Percentiles rank a stretch among this genome's conserved stretches.
Evolutionary conservation across 2,113 vertebrate species (phyloP).

Genomic region (Gallinago paraguaiae): DNA sequence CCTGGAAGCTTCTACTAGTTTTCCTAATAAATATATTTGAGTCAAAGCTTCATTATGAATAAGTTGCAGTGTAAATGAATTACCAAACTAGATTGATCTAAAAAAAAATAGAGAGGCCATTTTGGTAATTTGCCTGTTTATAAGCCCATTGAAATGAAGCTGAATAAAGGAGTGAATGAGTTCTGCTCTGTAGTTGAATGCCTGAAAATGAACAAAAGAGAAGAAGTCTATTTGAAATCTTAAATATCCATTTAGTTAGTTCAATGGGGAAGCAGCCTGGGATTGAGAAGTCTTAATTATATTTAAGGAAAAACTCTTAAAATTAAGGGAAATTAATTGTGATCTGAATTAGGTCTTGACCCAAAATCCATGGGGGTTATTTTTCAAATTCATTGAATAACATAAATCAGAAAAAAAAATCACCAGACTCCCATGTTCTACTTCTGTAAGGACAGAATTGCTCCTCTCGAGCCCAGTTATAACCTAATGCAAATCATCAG

Average conservation of each 20-base stretch:
- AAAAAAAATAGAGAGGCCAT: neutral
- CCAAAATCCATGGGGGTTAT: constrained; percentile 11
- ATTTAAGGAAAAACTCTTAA: constrained; percentile 5
- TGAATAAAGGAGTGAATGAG: neutral
- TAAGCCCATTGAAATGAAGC: constrained; percentile 34
- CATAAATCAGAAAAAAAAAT: neutral
- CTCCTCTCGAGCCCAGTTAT: neutral
- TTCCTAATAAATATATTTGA: constrained; percentile 44
- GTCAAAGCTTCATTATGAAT: constrained; percentile 12
- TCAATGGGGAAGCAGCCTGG: neutral
- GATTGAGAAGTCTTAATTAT: neutral
- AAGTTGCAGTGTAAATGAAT: constrained; percentile 2
- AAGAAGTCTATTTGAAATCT: neutral
- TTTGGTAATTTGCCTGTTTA: constrained; percentile 34
- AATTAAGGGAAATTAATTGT: neutral
- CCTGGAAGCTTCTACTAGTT: constrained; percentile 10
- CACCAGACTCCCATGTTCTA: neutral
- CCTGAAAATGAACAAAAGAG: constrained; percentile 10
- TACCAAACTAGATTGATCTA: neutral
- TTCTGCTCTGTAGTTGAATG: constrained; percentile 15
- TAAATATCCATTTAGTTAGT: constrained; percentile 15
- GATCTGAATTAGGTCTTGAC: neutral
- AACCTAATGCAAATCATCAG: neutral
- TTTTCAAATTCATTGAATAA: neutral
- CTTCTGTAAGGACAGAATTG: neutral